Conservation (phyloP, 2,888 invertebrate genomes). For the Crematogaster levior region DNA sequence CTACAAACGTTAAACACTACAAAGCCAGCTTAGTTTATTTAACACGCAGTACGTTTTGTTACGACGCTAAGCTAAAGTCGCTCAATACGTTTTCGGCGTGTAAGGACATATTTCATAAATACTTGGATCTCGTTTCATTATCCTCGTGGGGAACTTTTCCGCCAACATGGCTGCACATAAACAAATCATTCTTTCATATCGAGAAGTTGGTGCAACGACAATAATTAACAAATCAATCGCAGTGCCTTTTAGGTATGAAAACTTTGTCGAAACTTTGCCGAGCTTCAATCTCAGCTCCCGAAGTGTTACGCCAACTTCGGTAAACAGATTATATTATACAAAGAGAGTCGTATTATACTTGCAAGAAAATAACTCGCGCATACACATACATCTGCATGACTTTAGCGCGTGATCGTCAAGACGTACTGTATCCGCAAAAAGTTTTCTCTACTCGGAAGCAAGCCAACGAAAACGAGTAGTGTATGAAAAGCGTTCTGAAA, state of each 20-base stretch:
- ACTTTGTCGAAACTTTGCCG: conserved; percentile 45
- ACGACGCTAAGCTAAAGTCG: conserved; percentile 34
- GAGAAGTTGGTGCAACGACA: conserved; percentile 72
- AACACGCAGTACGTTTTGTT: conserved; percentile 25
- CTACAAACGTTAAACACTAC: background rate
- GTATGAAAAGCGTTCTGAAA: conserved; percentile 1
- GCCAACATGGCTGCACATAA: conserved; percentile 38
- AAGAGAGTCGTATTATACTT: background rate
- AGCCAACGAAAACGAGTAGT: background rate
- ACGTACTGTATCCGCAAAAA: background rate
- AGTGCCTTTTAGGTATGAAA: conserved; percentile 65
- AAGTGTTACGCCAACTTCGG: conserved; percentile 62
- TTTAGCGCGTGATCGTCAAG: conserved; percentile 25
- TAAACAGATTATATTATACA: conserved; percentile 29
- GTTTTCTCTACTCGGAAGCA: background rate
- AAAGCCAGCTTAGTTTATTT: background rate
- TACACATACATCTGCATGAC: conserved; percentile 3
- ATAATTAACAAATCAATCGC: conserved; percentile 67
- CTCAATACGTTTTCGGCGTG: background rate
- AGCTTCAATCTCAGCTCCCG: conserved; percentile 54
- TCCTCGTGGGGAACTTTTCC: background rate
- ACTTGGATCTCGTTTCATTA: conserved; percentile 2
- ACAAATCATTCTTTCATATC: conserved; percentile 63
- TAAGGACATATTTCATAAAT: background rate
- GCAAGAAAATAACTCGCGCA: background rate